phyloP scores from a whole-genome alignment of 2,797 vertebrate genomes.

The Myotis planiceps region DNA sequence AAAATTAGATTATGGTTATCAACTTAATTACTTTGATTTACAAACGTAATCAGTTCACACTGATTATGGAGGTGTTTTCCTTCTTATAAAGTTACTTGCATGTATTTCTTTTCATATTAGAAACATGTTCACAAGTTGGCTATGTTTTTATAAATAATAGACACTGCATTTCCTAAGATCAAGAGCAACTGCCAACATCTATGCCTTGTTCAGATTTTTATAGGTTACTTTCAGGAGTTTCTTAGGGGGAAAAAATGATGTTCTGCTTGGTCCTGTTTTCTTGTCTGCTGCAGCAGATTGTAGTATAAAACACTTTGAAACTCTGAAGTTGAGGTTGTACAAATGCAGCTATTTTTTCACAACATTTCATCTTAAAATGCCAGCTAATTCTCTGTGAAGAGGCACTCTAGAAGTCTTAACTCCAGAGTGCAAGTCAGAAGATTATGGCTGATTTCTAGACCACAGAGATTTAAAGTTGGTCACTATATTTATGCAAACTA shows the following conservation, averaged over 20 bases:
- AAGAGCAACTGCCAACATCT: not conserved
- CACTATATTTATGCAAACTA: not conserved
- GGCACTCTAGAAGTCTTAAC: not conserved
- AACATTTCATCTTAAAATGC: conserved; percentile 18
- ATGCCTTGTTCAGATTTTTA: not conserved
- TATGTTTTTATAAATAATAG: conserved; percentile 23
- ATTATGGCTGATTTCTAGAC: conserved; percentile 29
- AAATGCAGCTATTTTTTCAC: not conserved
- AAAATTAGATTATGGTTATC: not conserved
- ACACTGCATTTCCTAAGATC: conserved; percentile 7
- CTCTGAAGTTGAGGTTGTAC: not conserved
- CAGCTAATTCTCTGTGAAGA: not conserved
- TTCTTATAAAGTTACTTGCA: not conserved
- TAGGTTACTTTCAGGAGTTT: not conserved
- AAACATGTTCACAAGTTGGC: not conserved
- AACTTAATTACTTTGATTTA: conserved; percentile 22
- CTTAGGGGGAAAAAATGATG: not conserved
- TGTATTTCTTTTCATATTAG: conserved; percentile 17
- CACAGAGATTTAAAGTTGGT: not conserved
- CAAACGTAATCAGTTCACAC: not conserved
- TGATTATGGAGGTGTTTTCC: not conserved
- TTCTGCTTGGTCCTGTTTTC: not conserved
- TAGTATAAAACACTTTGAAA: not conserved
- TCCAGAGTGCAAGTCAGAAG: not conserved
- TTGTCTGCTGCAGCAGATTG: not conserved